Percentiles rank a stretch among this genome's conserved stretches.
Evolutionary conservation across 1,140 invertebrate genomes (phyloP).

Genomic region (Listronotus bonariensis): DNA sequence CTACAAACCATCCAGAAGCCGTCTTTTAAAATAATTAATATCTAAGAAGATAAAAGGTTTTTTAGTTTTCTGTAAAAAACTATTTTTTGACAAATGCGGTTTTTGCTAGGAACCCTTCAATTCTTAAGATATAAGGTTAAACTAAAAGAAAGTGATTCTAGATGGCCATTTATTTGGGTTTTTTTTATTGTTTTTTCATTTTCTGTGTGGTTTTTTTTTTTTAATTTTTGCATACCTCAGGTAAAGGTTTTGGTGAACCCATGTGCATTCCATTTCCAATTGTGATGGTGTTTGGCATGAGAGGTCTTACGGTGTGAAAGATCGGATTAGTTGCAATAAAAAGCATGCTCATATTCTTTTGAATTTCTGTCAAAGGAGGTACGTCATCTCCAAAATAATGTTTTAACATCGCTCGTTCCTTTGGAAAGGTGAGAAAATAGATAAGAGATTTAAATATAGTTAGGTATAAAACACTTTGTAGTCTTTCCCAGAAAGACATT

Average conservation of each 20-base stretch:
- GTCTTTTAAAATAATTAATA: no score
- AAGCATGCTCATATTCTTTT: conserved; percentile 60
- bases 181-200: no score
- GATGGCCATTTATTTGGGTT: no score
- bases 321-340: conserved; percentile 60
- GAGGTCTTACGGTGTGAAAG: conserved; percentile 56
- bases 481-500: conserved; percentile 33
- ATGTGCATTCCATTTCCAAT: conserved; percentile 59
- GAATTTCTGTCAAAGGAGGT: conserved; percentile 56
- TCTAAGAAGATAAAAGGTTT: no score
- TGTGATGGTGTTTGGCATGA: conserved; percentile 57
- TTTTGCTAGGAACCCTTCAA: no score
- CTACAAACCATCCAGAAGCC: no score
- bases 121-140: no score
- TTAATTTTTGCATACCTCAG: conserved; percentile 37
- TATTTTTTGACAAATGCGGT: no score
- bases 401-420: conserved; percentile 48
- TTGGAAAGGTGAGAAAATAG: conserved; percentile 26
- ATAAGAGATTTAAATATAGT: conserved; percentile 10
- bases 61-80: no score
- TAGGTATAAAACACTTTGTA: conserved; percentile 30
- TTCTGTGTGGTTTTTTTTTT: no score
- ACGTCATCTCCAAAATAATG: conserved; percentile 55
- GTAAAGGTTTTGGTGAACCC: conserved; percentile 53
- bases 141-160: no score